Evolutionary conservation across 2,113 vertebrate genomes (phyloP).

Genomic region (Daphoenositta chrysoptera): DNA sequence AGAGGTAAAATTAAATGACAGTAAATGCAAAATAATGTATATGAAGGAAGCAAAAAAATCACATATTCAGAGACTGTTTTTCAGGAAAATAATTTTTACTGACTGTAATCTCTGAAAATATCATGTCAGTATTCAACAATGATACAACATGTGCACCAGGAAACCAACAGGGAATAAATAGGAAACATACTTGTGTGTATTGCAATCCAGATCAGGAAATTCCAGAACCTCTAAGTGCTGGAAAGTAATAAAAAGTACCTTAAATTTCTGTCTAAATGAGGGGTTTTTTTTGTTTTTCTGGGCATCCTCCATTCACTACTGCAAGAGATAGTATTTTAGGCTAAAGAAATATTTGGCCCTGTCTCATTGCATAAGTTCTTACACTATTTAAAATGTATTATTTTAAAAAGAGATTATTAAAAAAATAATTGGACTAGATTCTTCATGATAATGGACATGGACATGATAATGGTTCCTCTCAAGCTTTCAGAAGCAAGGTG

Average conservation of each 20-base stretch:
- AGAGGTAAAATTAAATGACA: background rate
- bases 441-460: background rate
- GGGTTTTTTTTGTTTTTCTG: background rate
- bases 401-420: background rate
- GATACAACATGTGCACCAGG: fast-evolving
- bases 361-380: background rate
- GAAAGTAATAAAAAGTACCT: background rate
- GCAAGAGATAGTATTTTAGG: background rate
- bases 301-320: background rate
- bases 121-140: background rate
- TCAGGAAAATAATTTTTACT: background rate
- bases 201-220: background rate
- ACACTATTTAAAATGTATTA: background rate
- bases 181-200: background rate
- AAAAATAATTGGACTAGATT: background rate
- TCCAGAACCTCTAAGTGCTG: background rate
- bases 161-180: background rate
- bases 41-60: background rate
- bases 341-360: background rate
- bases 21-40: background rate
- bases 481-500: background rate
- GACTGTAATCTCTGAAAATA: background rate
- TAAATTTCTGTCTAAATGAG: background rate
- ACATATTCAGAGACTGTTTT: background rate
- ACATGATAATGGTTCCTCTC: background rate